A percentile compares a stretch with the other conserved stretches of the same genome.
phyloP scores from a whole-genome alignment of 2,888 invertebrate genomes.

The Cephus rjabovi region DNA sequence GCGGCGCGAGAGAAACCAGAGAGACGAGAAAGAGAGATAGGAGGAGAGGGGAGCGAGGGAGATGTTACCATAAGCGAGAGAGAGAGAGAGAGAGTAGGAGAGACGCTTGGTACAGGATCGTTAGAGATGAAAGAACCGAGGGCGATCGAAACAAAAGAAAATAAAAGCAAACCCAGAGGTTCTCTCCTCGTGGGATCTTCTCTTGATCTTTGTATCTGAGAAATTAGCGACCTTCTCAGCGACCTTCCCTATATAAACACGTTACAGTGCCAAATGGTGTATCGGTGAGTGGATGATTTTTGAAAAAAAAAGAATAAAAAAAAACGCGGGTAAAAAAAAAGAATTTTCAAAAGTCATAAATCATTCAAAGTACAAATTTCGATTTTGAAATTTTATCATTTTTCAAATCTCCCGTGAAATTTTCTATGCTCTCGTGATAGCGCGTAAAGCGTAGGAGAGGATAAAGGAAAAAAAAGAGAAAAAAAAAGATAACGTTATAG shows the following conservation, averaged over 20 bases:
- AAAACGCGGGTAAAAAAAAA: not conserved
- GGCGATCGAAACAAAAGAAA: slow-evolving; percentile 35
- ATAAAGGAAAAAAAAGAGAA: not conserved
- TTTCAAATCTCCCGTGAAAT: not conserved
- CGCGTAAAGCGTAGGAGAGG: not conserved
- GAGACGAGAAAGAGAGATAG: slow-evolving; percentile 12
- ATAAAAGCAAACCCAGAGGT: slow-evolving; percentile 3
- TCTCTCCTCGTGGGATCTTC: not conserved
- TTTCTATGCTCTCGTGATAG: not conserved
- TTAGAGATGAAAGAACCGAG: slow-evolving; percentile 32
- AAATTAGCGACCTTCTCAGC: not conserved
- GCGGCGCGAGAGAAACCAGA: slow-evolving; percentile 25
- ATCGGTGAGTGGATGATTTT: not conserved
- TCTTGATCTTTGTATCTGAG: not conserved
- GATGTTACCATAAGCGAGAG: slow-evolving; percentile 8
- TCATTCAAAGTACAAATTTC: not conserved
- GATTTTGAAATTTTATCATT: not conserved
- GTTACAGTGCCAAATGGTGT: too few relatives aligned
- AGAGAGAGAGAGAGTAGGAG: slow-evolving; percentile 4
- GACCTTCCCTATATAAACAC: not conserved
- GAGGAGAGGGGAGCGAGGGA: not conserved
- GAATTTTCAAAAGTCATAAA: not conserved
- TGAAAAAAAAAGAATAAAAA: not conserved
- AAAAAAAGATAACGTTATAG: not conserved
- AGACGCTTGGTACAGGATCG: slow-evolving; percentile 23